A percentile compares a stretch with the other conserved stretches of the same genome.
Conservation (phyloP, 2,797 vertebrate species). For the Halcyon chelicuti region DNA sequence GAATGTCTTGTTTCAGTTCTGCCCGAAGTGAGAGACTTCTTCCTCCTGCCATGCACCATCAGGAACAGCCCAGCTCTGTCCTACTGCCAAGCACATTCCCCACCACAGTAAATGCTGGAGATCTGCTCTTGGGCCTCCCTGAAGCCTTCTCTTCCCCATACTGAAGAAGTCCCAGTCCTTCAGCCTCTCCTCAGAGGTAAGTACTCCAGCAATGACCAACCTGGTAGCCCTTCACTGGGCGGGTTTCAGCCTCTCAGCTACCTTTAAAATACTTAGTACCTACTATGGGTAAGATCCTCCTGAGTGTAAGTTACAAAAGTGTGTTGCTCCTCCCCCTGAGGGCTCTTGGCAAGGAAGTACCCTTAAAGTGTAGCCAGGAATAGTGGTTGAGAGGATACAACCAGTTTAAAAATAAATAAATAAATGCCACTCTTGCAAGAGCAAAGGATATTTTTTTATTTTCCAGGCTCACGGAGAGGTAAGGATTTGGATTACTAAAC, state of each 20-base stretch:
- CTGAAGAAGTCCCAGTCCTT: neutral
- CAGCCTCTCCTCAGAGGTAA: neutral
- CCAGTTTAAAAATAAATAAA: neutral
- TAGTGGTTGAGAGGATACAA: neutral
- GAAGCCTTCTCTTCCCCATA: neutral
- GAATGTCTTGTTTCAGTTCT: neutral
- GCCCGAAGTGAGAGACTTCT: neutral
- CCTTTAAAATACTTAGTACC: neutral
- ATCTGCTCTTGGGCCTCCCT: neutral
- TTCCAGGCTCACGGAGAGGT: neutral
- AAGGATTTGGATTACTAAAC: neutral
- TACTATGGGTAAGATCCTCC: neutral
- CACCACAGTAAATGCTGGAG: rapidly evolving
- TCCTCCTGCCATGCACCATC: neutral
- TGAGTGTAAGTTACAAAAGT: neutral
- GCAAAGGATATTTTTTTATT: conserved; percentile 40
- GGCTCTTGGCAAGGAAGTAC: conserved; percentile 19
- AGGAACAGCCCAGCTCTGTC: neutral
- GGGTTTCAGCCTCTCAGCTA: neutral
- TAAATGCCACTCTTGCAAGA: neutral
- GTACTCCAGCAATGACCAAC: neutral
- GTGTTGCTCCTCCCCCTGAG: neutral
- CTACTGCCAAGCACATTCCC: too few species aligned
- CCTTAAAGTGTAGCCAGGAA: neutral
- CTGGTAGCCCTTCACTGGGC: neutral